A percentile compares a stretch with the other conserved stretches of the same genome.
Conservation (phyloP, 2,888 invertebrate genomes). For the Beris morrisii region DNA sequence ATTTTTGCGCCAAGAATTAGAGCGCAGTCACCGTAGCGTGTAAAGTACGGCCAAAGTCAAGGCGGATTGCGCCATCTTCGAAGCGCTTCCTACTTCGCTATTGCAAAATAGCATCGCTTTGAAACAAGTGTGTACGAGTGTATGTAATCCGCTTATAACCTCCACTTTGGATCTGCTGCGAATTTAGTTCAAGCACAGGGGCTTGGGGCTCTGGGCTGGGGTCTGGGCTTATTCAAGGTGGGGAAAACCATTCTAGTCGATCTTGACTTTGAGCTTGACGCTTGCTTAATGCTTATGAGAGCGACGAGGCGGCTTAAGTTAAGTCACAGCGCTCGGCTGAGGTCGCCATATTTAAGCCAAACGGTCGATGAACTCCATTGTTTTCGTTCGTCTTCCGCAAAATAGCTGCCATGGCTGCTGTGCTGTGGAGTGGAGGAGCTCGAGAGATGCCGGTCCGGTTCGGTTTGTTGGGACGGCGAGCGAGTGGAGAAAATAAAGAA, state of each 20-base stretch:
- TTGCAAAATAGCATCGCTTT: constrained; percentile 12
- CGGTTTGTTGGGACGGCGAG: no score
- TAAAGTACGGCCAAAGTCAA: constrained; percentile 32
- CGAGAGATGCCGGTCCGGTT: neutral
- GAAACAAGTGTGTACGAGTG: neutral
- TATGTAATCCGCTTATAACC: neutral
- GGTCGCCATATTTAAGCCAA: constrained; percentile 26
- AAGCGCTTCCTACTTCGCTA: constrained; percentile 13
- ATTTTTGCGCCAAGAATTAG: constrained; percentile 4
- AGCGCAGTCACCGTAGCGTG: constrained; percentile 7
- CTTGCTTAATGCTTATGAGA: neutral
- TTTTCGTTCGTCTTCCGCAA: constrained; percentile 31
- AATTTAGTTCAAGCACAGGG: constrained; percentile 8
- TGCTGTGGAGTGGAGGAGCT: constrained; percentile 1
- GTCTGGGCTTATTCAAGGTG: neutral
- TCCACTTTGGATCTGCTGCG: neutral
- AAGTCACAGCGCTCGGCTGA: constrained; percentile 2
- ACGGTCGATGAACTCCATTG: constrained; percentile 33
- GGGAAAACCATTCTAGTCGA: constrained; percentile 15
- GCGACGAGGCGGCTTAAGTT: constrained; percentile 6
- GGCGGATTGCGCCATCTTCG: constrained; percentile 7
- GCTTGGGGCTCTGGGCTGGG: neutral
- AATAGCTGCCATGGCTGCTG: neutral
- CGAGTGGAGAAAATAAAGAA: constrained; percentile 21
- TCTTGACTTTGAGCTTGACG: constrained; percentile 31